These are phyloP conservation scores for Thereva nobilitata DNA, from an alignment of 2,888 invertebrate species.

Conservation along the genomic window DNA sequence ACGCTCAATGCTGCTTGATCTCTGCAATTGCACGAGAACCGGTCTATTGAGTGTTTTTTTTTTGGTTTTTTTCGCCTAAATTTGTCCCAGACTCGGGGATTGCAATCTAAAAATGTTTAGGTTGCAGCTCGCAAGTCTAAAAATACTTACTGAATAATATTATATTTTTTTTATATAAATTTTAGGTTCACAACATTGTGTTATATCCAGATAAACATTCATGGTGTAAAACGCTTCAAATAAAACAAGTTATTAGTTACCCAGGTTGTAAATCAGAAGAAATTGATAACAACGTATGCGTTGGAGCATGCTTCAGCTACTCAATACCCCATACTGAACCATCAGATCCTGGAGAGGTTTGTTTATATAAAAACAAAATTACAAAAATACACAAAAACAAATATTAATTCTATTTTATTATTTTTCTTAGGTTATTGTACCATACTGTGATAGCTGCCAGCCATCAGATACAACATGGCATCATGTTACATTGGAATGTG, in stretches of 20 bases:
- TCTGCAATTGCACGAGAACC: too few relatives aligned
- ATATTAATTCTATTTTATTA: not conserved
- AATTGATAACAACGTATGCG: conserved; percentile 72
- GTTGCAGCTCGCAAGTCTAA: too few relatives aligned
- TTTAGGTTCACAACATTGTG: conserved; percentile 68
- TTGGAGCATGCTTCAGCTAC: conserved; percentile 73
- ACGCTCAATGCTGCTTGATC: too few relatives aligned
- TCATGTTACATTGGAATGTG: conserved; percentile 66
- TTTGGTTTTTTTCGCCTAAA: too few relatives aligned
- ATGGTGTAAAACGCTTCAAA: conserved; percentile 71
- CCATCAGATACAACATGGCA: conserved; percentile 68
- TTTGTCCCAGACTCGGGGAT: not conserved
- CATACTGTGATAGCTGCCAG: conserved; percentile 73
- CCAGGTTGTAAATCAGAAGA: conserved; percentile 67
- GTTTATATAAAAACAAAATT: not conserved
- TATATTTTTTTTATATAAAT: too few relatives aligned
- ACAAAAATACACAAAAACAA: conserved; percentile 1
- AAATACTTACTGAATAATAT: too few relatives aligned
- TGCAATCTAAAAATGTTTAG: conserved; percentile 54
- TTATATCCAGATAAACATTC: conserved; percentile 71
- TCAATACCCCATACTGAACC: conserved; percentile 70
- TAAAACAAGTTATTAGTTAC: conserved; percentile 70
- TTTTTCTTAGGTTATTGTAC: conserved; percentile 59
- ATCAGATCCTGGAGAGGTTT: conserved; percentile 67
- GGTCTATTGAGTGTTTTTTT: too few relatives aligned